Base-by-base conservation (phyloP, 1,140 invertebrate genomes). In the Latrodectus geometricus region DNA sequence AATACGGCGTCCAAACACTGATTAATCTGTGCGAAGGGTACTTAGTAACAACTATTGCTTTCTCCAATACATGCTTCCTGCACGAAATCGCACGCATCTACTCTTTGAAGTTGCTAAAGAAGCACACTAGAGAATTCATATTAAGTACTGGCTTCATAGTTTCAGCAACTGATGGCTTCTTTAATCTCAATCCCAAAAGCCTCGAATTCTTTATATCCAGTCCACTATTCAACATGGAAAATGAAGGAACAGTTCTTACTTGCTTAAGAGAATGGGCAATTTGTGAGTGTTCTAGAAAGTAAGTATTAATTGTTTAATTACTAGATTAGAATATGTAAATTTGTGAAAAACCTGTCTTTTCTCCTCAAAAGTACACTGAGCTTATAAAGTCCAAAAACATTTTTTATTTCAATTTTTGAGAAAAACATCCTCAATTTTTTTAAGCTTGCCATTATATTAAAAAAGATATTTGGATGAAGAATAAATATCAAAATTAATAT, bases 211-310 rank as follows among this genome's bases (percentile, higher is more conserved):
- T 86, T 7, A 20, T 86, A 9, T 35, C 48, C 9, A 70, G 50
- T 35, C 20, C 9, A 0, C 7, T 11, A 4, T 86, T 86, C 11
- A 86, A 86, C 20, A 50, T 72, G 14, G 83, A 86, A 17, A 72
- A 78, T 8, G 83, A 86, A 50, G 74, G 65, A 20, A 54, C 14
- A 9, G 20, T 86, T 17, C 17, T 86, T 8, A 56, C 50, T 48
- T n/a, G 50, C 48, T 65, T 86, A 7, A 77, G 56, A 23, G 75
- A 86, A 21, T 86, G 83, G 83, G 83, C 83, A 9, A 21, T 61
- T 14, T 50, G 54, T 14, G 83, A 86, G 48, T 86, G 83, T 50
- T 69, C 66, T 4, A 17, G 75, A 11, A 86, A 23, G 83, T 86
- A 56, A 78, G 50, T 48, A 12, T 4, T 9, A n/a, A 5, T 12